phyloP scores from a whole-genome alignment of 1,140 invertebrate species.

The Vollenhovia emeryi region DNA sequence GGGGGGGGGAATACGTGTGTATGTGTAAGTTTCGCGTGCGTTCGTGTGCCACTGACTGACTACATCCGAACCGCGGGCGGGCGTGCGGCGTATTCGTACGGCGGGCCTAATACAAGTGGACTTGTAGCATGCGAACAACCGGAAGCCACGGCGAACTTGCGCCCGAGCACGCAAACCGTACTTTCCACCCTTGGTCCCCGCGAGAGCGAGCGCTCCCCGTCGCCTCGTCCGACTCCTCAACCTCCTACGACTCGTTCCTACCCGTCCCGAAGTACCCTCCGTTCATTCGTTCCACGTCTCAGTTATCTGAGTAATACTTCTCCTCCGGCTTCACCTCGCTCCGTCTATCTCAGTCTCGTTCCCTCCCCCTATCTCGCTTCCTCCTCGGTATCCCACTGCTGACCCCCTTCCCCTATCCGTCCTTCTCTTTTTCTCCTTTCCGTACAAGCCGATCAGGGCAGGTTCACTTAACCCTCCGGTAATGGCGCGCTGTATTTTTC shows the following conservation, averaged over 20 bases:
- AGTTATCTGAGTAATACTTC: conserved; percentile 78
- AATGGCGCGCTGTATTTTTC: conserved; percentile 78
- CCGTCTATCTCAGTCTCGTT: background rate
- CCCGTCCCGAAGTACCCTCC: conserved; percentile 58
- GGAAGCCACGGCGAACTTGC: conserved; percentile 78
- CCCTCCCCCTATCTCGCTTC: background rate
- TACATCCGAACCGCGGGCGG: conserved; percentile 21
- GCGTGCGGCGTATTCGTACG: conserved; percentile 46
- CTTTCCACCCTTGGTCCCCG: conserved; percentile 51
- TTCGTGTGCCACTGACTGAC: conserved; percentile 50
- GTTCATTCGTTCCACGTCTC: conserved; percentile 78
- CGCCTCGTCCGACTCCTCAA: conserved; percentile 9
- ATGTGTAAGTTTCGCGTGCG: conserved; percentile 7
- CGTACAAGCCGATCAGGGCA: conserved; percentile 52
- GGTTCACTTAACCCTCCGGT: conserved; percentile 69
- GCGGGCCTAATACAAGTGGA: conserved; percentile 75
- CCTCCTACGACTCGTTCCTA: conserved; percentile 31
- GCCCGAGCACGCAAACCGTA: conserved; percentile 71
- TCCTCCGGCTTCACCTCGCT: conserved; percentile 51
- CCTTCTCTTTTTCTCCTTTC: conserved; percentile 32
- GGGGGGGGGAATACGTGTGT: too few relatives aligned
- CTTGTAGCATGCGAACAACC: conserved; percentile 78
- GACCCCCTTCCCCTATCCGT: conserved; percentile 29
- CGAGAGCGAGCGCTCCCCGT: conserved; percentile 13
- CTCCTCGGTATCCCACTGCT: conserved; percentile 23